Base-by-base conservation (phyloP, 2,797 vertebrate species). In the Sternarchorhynchus goeldii region DNA sequence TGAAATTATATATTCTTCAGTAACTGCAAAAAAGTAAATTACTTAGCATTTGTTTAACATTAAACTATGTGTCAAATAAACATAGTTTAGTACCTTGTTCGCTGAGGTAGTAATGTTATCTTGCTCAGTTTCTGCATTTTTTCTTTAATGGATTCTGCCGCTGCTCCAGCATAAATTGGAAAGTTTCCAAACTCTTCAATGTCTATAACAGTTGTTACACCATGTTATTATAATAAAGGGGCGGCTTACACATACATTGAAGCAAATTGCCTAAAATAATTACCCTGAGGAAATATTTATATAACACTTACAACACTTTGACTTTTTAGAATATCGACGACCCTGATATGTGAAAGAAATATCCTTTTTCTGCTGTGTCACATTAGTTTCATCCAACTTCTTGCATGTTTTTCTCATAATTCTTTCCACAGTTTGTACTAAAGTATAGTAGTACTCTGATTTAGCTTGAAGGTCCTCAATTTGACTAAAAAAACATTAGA, bases 91-190 rank as follows among this genome's bases (percentile, higher is more conserved):
- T 77, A 84, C 80, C 50, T 71, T 36, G 80, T 70, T 14, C 50
- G 69, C 16, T 12, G 39, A 57, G 32, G 76, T 58, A 68, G 58
- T 18, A 76, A 7, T 58, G 18, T 72, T 53, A 58, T 64, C 4
- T 69, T 55, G 55, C 53, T 57, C 25, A 75, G 32, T 70, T 78
- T 78, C 58, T 34, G 59, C 18, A 69, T 65, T 78, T 69, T 72
- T 68, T 79, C 81, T 59, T 69, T 29, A 59, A 50, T 8, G 0
- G 66, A 45, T 63, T 82, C 81, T 59, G 80, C 78, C n/a, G 80
- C 78, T 16, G 66, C 39, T 50, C 83, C 83, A 75, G 83, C 83
- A 82, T 84, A 84, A 50, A 84, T 84, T 67, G 77, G 80, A 70
- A 84, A 75, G 20, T 78, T 80, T 70, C 71, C 83, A 73, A 84